Evolutionary conservation across 2,797 vertebrate genomes (phyloP), one percentile per base, ranked within the genome.

Genomic region (Catostomus latipinnis): DNA sequence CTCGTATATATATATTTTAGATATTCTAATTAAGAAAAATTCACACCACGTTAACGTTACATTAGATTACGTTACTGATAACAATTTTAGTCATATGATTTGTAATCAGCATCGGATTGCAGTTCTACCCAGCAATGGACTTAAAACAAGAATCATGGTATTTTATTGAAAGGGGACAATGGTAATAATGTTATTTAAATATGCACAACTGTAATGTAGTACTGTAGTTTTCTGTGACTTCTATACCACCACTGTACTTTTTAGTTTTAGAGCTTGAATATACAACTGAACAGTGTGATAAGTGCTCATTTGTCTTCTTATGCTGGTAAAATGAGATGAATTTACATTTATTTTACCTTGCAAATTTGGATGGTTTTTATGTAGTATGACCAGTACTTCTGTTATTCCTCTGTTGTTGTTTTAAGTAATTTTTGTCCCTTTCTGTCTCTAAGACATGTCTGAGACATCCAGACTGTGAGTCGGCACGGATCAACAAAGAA

Each of bases 391-490:
- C 34, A 34, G 34, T 34, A 22, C 13, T 45, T 81, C 53, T 71
- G 16, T 71, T 71, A 53, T 70, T 63, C 18, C 16, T 67, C 22
- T 22, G 12, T 75, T 49, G 50, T 74, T 50, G 52, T 48, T 62
- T n/a, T n/a, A 22, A 14, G 22, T 11, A 52, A 34, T 62, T 77
- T 66, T 70, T 22, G n/a, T 67, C 16, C 49, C 46, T 86, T 76
- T 76, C 46, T 22, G 8, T 48, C 76, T 91, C 87, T 82, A 91
- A 99, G 98, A 99, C 98, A 7, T 99, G 98, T 92, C 95, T 99
- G 74, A 95, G 98, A 92, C 98, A 99, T 85, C 98, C 98, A 18
- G 97, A 96, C 89, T 99, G 98, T 14, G 98, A 98, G 90, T 99
- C 98, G 1, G 98, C 98, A 6, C 94, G 96, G 77, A 93, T 96